A percentile compares a stretch with the other conserved stretches of the same genome.
Evolutionary conservation across 2,797 vertebrate species (phyloP).

Genomic region (Philypnodon macrostomus): DNA sequence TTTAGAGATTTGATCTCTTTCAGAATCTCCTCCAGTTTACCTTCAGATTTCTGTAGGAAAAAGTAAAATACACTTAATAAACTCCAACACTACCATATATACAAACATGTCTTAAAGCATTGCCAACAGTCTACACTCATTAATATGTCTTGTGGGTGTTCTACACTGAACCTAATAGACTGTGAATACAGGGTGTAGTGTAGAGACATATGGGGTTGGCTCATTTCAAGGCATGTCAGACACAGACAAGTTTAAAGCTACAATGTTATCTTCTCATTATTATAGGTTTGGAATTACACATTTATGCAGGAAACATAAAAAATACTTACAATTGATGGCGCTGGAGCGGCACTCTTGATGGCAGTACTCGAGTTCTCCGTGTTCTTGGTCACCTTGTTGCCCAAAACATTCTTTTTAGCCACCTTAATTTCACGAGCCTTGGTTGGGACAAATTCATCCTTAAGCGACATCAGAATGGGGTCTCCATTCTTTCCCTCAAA

Average conservation of each 20-base stretch:
- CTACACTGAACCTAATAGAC: conserved; percentile 27
- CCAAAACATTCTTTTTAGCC: conserved; percentile 94
- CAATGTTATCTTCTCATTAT: too few relatives aligned
- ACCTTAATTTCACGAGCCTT: conserved; percentile 94
- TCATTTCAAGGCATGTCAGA: too few relatives aligned
- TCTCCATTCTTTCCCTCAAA: conserved; percentile 92
- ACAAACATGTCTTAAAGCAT: neutral
- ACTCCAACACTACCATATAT: neutral
- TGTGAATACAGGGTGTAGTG: conserved; percentile 66
- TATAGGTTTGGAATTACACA: too few relatives aligned
- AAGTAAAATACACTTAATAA: neutral
- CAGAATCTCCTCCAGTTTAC: conserved; percentile 94
- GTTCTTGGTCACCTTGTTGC: conserved; percentile 88
- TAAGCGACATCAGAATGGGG: conserved; percentile 92
- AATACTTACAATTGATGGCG: conserved; percentile 78
- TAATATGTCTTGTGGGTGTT: conserved; percentile 36
- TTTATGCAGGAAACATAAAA: neutral
- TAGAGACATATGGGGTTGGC: conserved; percentile 51
- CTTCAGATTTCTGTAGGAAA: conserved; percentile 84
- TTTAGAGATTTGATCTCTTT: conserved; percentile 94
- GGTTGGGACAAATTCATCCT: conserved; percentile 88
- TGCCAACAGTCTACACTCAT: too few relatives aligned
- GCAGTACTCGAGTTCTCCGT: conserved; percentile 78
- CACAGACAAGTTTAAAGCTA: too few relatives aligned
- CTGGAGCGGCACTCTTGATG: conserved; percentile 78